These are phyloP conservation scores for Brachionus rubens DNA, from an alignment of 1,140 invertebrate genomes.

Conservation along the genomic window DNA sequence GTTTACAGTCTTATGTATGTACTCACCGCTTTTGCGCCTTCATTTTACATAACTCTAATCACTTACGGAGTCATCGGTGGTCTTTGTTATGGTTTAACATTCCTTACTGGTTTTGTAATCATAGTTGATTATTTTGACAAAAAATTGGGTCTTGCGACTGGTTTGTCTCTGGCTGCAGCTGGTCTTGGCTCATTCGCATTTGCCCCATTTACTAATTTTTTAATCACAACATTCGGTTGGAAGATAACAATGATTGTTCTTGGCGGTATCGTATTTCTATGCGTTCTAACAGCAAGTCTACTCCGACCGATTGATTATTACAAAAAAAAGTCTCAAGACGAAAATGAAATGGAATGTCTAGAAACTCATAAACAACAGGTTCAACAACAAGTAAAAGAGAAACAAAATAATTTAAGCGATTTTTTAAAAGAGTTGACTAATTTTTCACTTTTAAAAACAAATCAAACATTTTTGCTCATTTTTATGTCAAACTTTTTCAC, in stretches of 20 bases:
- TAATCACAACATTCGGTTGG: constrained; percentile 54
- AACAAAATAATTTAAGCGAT: background rate
- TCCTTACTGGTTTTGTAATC: constrained; percentile 70
- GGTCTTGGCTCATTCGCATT: constrained; percentile 57
- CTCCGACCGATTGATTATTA: constrained; percentile 1
- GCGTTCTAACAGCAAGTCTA: background rate
- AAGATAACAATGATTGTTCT: constrained; percentile 48
- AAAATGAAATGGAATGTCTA: background rate
- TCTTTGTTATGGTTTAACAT: constrained; percentile 52
- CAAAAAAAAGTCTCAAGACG: background rate
- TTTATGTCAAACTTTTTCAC: constrained; percentile 88
- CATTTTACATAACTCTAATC: constrained; percentile 74
- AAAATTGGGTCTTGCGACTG: constrained; percentile 82
- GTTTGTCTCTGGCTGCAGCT: constrained; percentile 67
- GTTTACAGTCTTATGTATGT: constrained; percentile 74
- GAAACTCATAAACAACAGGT: background rate
- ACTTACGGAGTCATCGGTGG: constrained; percentile 81
- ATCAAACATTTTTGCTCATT: constrained; percentile 84
- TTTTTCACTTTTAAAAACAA: constrained; percentile 71
- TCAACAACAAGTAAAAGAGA: background rate
- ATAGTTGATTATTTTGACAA: constrained; percentile 89
- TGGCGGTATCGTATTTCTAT: background rate
- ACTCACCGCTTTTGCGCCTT: constrained; percentile 73
- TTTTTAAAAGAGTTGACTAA: constrained; percentile 78
- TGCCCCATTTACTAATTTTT: constrained; percentile 51